Evolutionary conservation across 2,113 vertebrate species (phyloP), one percentile per base, ranked within the genome.

Genomic region (Phyllopteryx taeniolatus): DNA sequence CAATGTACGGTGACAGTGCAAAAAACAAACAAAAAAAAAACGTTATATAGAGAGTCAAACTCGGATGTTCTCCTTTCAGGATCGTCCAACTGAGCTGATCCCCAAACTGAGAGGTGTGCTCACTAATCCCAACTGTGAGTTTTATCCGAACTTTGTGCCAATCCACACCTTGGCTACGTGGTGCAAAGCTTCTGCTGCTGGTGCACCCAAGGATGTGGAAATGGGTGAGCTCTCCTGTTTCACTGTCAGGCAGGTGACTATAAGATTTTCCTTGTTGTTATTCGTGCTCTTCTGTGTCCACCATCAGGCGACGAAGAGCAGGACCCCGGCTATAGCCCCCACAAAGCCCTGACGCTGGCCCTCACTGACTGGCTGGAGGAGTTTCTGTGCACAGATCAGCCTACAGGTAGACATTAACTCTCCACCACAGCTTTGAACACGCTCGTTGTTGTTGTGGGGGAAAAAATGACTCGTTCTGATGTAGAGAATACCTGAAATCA

Each of bases 51-150:
- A 22, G 27, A 59, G 11, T 59, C 12, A 31, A 14, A 33, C 57
- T 59, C 22, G 47, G 13, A 43, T 63, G 19, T 60, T 31, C 22
- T 66, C 9, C 14, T 8, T 17, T 61, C 4, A 91, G 93, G 96
- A 96, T 76, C 94, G 98, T 33, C 94, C 93, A 73, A 96, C 95
- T 64, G 96, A 98, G 72, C 95, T 99, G 68, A 96, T 99, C 65
- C 94, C 96, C 42, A 94, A 94, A 53, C 91, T 99, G 22, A 94
- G 93, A 87, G 98, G 98, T 39, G 95, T 99, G 61, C 93, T 99
- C 75, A 98, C 96, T 57, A 99, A 99, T 89, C 98, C 98, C 31
- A 99, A 99, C 87, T 99, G 98, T 88, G 98, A 99, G 94, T 99
- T 98, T 90, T 94, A 98, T 92, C 94, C 94, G n/a, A 99, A 99